Conservation (phyloP, 2,797 vertebrate genomes). For the Sebastes hubbsi region DNA sequence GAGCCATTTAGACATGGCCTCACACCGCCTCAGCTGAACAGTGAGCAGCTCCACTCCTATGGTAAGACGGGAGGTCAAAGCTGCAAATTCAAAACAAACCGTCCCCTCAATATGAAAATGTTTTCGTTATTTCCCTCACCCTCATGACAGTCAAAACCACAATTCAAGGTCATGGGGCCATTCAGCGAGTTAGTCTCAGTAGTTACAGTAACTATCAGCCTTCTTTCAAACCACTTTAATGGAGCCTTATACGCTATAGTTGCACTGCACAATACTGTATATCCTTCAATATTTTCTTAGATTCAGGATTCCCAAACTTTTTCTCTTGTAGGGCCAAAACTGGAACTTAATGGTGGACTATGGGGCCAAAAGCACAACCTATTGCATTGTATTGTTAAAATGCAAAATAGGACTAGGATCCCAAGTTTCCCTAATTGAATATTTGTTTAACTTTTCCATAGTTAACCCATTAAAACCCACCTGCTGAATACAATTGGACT, state of each 20-base stretch:
- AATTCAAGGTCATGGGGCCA: neutral
- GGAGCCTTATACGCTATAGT: neutral
- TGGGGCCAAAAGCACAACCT: too few relatives aligned
- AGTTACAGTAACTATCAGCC: neutral
- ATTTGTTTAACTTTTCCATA: too few relatives aligned
- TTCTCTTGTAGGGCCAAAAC: too few relatives aligned
- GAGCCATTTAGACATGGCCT: slow-evolving; percentile 90
- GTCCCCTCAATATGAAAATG: neutral
- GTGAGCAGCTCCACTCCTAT: slow-evolving; percentile 89
- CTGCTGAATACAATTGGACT: too few relatives aligned
- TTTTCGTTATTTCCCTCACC: neutral
- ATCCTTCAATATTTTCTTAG: neutral
- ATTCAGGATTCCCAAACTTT: neutral
- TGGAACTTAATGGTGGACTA: too few relatives aligned
- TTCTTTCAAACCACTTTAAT: neutral
- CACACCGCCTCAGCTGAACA: slow-evolving; percentile 89
- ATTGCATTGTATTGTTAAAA: too few relatives aligned
- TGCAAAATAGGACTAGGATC: too few relatives aligned
- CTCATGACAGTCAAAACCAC: neutral
- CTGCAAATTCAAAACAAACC: neutral
- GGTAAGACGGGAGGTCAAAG: slow-evolving; percentile 75
- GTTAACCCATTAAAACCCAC: too few relatives aligned
- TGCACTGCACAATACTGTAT: neutral
- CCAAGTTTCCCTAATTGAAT: too few relatives aligned
- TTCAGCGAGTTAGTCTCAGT: neutral